Conservation (phyloP, 92 coral and sea anemone genomes). For the Umimayanthus kanabou region DNA sequence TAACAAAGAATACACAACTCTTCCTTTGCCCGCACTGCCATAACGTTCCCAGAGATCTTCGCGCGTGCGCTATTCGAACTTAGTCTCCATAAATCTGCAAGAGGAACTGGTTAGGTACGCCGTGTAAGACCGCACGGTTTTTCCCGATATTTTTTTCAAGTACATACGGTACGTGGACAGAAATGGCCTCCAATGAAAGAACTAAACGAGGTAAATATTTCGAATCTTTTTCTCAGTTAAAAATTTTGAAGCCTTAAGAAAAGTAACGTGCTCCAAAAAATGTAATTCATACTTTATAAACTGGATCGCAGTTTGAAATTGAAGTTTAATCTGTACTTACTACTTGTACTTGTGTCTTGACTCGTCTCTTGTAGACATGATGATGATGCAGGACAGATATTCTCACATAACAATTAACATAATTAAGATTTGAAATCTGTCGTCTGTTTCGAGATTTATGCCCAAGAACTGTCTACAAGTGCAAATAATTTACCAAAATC, state of each 20-base stretch:
- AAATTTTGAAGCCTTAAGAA: neutral
- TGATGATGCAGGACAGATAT: too few relatives aligned
- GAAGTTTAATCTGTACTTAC: neutral
- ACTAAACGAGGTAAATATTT: conserved; percentile 10
- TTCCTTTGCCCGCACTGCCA: neutral
- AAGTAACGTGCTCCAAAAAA: neutral
- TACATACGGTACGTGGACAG: too few relatives aligned
- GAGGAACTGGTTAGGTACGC: too few relatives aligned
- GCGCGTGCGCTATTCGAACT: conserved; percentile 8
- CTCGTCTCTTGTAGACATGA: too few relatives aligned
- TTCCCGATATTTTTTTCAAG: too few relatives aligned
- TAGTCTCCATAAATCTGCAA: neutral
- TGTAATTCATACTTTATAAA: neutral
- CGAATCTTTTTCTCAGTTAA: neutral
- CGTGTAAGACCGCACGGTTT: too few relatives aligned
- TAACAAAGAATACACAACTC: neutral
- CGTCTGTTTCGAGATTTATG: too few relatives aligned
- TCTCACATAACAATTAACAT: too few relatives aligned
- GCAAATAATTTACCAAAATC: too few relatives aligned
- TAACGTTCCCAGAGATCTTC: neutral
- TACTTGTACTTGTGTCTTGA: too few relatives aligned
- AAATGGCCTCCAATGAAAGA: conserved; percentile 7
- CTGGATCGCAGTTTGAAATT: neutral
- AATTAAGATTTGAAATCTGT: too few relatives aligned
- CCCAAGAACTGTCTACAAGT: neutral